Percentiles rank a stretch among this genome's conserved stretches.
phyloP scores from a whole-genome alignment of 2,113 vertebrate genomes.

The Apodemus sylvaticus region DNA sequence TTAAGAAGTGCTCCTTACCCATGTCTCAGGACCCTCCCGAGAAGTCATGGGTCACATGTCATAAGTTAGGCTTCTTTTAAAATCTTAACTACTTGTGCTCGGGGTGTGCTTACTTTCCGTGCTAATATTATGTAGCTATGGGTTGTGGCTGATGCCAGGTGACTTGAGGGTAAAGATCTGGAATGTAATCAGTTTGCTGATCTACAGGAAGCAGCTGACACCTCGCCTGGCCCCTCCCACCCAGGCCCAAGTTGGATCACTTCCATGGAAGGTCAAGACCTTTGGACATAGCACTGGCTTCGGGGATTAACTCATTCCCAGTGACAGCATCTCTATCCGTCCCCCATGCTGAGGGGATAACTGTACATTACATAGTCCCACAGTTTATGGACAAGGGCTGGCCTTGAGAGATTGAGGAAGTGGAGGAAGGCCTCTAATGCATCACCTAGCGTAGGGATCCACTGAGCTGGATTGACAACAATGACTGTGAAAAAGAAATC shows the following conservation, averaged over 20 bases:
- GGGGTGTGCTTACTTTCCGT: neutral
- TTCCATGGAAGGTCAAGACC: neutral
- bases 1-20: accelerated
- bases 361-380: accelerated
- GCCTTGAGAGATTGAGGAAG: accelerated
- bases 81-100: accelerated
- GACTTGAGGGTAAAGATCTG: accelerated
- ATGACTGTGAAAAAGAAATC: neutral
- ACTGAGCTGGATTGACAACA: neutral
- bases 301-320: accelerated
- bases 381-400: too few species aligned
- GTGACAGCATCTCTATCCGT: neutral
- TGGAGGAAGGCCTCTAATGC: neutral
- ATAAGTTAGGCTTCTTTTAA: neutral
- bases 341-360: neutral
- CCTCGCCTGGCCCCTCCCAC: neutral
- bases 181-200: too few species aligned
- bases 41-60: neutral
- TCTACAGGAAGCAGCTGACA: neutral
- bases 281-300: neutral
- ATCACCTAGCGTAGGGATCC: accelerated
- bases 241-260: neutral
- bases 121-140: neutral
- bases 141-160: neutral
- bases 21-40: accelerated